Conservation (phyloP, 2,888 invertebrate genomes). For the Anodontia alba region DNA sequence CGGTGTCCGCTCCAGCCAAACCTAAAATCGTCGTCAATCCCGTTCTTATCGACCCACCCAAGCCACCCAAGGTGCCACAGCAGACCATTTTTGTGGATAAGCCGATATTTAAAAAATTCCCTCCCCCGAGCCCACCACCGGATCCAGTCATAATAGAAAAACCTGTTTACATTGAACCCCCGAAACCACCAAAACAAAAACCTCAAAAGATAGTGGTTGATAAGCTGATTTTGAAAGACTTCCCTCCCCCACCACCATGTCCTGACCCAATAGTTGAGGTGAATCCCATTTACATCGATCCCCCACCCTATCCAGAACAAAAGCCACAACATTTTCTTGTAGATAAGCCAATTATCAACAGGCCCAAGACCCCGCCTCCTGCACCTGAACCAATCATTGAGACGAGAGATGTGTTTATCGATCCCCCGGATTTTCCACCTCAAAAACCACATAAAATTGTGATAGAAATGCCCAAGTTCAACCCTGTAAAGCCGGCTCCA, state of each 20-base stretch:
- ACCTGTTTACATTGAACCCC: conserved; percentile 39
- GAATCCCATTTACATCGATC: conserved; percentile 34
- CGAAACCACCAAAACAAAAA: conserved; percentile 37
- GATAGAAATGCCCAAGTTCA: conserved; percentile 49
- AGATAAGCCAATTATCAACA: conserved; percentile 37
- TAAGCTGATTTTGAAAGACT: conserved; percentile 41
- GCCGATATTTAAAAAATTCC: conserved; percentile 46
- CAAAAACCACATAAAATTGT: conserved; percentile 47
- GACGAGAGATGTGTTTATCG: conserved; percentile 24
- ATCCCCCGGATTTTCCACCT: conserved; percentile 41
- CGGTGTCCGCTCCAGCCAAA: background rate
- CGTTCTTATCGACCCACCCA: conserved; percentile 44
- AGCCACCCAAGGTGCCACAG: conserved; percentile 39
- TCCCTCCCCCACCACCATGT: conserved; percentile 28
- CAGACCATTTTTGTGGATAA: conserved; percentile 52
- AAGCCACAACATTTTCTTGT: conserved; percentile 45
- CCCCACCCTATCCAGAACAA: conserved; percentile 41
- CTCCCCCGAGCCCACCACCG: conserved; percentile 39
- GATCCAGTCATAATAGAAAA: conserved; percentile 40
- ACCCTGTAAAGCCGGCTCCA: conserved; percentile 44
- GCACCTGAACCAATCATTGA: conserved; percentile 44
- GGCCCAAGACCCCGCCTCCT: conserved; percentile 34
- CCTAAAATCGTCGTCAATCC: conserved; percentile 50
- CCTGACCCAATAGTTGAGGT: conserved; percentile 42
- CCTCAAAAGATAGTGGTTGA: conserved; percentile 48